phyloP scores from a whole-genome alignment of 2,113 vertebrate genomes.

The Charadrius vociferus region DNA sequence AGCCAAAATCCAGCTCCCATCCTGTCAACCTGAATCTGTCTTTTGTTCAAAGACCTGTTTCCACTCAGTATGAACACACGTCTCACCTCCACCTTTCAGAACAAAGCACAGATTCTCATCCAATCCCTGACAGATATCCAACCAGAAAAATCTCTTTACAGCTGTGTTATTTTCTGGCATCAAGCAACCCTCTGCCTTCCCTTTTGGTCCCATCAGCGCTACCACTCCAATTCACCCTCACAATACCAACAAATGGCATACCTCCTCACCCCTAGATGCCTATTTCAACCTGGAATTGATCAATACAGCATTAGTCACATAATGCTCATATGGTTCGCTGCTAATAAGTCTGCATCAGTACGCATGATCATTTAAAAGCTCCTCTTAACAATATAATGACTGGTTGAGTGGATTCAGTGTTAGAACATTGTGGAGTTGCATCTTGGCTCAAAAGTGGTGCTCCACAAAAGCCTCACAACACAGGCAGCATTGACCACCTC shows the following conservation, averaged over 20 bases:
- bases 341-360: neutral
- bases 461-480: neutral
- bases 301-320: neutral
- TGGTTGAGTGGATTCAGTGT: neutral
- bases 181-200: neutral
- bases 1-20: neutral
- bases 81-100: neutral
- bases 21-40: neutral
- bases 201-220: neutral
- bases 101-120: neutral
- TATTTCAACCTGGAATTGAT: neutral
- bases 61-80: neutral
- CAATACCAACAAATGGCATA: neutral
- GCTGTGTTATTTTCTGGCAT: neutral
- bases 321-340: fast-evolving
- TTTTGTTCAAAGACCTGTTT: neutral
- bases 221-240: neutral
- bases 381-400: neutral
- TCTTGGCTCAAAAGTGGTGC: fast-evolving
- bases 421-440: neutral
- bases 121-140: neutral
- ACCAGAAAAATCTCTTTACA: neutral
- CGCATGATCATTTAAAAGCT: neutral
- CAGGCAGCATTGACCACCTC: fast-evolving
- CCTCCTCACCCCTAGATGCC: fast-evolving